Base-by-base conservation (phyloP, 2,888 invertebrate genomes). In the Cheilosia grossa region DNA sequence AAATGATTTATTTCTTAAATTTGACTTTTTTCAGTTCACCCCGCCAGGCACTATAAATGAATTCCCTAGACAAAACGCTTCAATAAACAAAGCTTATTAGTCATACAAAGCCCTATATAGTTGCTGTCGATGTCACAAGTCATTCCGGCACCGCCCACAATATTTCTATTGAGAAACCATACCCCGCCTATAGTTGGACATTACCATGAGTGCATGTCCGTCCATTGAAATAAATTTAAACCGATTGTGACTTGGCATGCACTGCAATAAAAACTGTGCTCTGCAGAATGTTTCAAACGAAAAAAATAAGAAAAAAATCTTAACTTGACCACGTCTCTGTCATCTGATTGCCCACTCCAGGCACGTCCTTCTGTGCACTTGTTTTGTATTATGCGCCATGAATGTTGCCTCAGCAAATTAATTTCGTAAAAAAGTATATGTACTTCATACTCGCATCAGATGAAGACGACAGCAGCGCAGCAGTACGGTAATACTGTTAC, bases 301-400 rank as follows among this genome's bases (percentile, higher is more conserved):
- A 69, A 19, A 15, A 54, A 53, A 42, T 56, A 47, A 56, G 17
- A 69, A 33, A 61, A 47, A 49, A 24, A 7, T 53, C 37, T 63
- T 69, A 74, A 54, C 75, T 75, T 75, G 81, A 82, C 70, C 81
- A 75, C 37, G 53, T 54, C 49, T 42, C 61, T 42, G 21, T 63
- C 61, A 27, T 37, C 37, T 67, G 10, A 56, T 81, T 69, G 49
- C 58, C 10, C 30, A 74, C 44, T 69, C 63, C 42, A 15, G 19
- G 27, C 74, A 74, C 81, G 63, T 81, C 63, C 69, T 63, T 51
- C 15, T 15, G 69, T 74, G 81, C 81, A 74, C 81, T 81, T 81
- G 74, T 81, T 81, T 81, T 21, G 19, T 63, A 63, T 44, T 44
- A 63, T 74, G 33, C 67, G 42, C 69, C 24, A 64, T 30, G 59